A percentile compares a stretch with the other conserved stretches of the same genome.
Conservation (phyloP, 2,888 invertebrate genomes). For the Drosophila demipolita region DNA sequence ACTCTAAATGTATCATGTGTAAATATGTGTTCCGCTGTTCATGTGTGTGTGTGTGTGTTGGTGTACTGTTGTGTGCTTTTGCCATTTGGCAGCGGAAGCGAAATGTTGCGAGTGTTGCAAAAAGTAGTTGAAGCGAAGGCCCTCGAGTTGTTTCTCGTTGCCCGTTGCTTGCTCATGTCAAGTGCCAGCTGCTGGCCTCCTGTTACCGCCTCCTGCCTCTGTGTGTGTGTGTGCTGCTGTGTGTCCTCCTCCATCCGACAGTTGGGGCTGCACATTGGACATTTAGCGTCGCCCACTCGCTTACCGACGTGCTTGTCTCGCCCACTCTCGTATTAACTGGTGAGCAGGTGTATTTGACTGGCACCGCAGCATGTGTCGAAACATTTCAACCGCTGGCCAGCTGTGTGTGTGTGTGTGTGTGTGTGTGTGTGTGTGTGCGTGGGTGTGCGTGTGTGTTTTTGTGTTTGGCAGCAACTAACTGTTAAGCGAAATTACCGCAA, state of each 20-base stretch:
- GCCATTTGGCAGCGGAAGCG: slow-evolving; percentile 72
- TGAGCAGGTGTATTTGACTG: slow-evolving; percentile 74
- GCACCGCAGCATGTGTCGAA: slow-evolving; percentile 72
- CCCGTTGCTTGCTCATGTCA: slow-evolving; percentile 79
- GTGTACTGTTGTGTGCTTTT: slow-evolving; percentile 47
- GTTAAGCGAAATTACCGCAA: slow-evolving; percentile 81
- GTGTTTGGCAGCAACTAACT: slow-evolving; percentile 60
- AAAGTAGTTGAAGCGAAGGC: slow-evolving; percentile 70
- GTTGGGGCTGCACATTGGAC: slow-evolving; percentile 69
- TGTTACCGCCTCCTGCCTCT: slow-evolving; percentile 14
- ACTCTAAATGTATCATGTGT: slow-evolving; percentile 32
- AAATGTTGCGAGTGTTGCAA: slow-evolving; percentile 54
- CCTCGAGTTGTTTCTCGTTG: slow-evolving; percentile 74
- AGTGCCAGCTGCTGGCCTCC: slow-evolving; percentile 75
- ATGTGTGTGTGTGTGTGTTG: slow-evolving; percentile 36
- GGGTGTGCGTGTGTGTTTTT: slow-evolving; percentile 28
- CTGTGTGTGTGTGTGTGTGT: slow-evolving; percentile 24
- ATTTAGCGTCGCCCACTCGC: slow-evolving; percentile 68
- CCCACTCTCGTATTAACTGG: slow-evolving; percentile 18
- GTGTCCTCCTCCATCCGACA: slow-evolving; percentile 48
- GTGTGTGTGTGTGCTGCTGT: slow-evolving; percentile 5
- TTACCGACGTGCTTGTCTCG: slow-evolving; percentile 33
- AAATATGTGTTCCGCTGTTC: slow-evolving; percentile 14
- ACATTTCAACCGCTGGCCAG: slow-evolving; percentile 54
- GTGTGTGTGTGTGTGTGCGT: slow-evolving; percentile 20